phyloP scores from a whole-genome alignment of 2,113 vertebrate genomes.

The Rutilus rutilus region DNA sequence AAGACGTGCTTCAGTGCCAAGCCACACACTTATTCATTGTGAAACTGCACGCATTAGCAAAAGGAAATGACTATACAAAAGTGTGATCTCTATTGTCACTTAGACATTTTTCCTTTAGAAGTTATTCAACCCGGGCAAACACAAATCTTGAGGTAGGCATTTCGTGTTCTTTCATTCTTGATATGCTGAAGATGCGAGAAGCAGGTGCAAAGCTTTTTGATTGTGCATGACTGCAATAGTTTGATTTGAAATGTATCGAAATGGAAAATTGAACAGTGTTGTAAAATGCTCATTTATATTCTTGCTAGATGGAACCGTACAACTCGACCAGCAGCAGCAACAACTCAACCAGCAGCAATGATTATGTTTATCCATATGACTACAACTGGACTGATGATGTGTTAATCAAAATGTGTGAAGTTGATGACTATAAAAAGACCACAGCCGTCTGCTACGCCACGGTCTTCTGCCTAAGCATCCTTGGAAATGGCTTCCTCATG shows the following conservation, averaged over 20 bases:
- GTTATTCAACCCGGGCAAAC: not conserved
- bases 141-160: conserved; percentile 1
- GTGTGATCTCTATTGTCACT: not conserved
- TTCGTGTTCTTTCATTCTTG: not conserved
- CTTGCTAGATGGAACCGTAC: not conserved
- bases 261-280: not conserved
- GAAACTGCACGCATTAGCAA: conserved; percentile 32
- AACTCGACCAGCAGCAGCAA: not conserved
- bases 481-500: conserved; percentile 64
- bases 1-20: not conserved
- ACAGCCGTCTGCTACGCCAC: conserved; percentile 43
- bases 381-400: rapidly evolving
- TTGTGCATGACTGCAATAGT: not conserved
- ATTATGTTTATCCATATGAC: not conserved
- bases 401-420: conserved; percentile 11
- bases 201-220: not conserved
- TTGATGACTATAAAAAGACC: not conserved
- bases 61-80: not conserved
- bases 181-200: not conserved
- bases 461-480: conserved; percentile 63
- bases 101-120: not conserved
- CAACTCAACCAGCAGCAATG: not conserved
- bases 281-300: not conserved
- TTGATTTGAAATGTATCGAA: not conserved
- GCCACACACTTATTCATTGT: conserved; percentile 6